These are phyloP conservation scores for Psittacus erithacus DNA, from an alignment of 2,113 vertebrate species.

Conservation along the genomic window DNA sequence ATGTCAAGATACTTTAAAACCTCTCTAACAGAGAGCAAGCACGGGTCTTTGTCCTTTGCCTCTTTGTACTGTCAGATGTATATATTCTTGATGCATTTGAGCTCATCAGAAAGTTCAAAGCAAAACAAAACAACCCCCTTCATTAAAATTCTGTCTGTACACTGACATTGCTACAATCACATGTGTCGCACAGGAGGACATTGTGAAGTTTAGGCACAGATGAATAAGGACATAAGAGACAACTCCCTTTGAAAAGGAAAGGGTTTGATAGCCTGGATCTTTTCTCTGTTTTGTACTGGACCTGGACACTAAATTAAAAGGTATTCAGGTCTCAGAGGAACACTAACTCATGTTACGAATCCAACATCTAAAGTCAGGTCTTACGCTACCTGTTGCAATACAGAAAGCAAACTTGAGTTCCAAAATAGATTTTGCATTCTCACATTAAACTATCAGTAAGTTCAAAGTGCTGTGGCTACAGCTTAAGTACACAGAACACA, in stretches of 20 bases:
- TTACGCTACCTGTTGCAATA: neutral
- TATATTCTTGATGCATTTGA: neutral
- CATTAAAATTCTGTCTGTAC: neutral
- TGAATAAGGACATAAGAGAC: neutral
- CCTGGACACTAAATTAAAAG: neutral
- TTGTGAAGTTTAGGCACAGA: neutral
- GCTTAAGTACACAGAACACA: neutral
- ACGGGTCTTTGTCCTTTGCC: neutral
- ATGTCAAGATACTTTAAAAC: neutral
- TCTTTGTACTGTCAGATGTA: neutral
- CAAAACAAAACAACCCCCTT: neutral
- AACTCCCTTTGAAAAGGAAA: neutral
- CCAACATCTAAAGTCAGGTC: neutral
- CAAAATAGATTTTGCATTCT: neutral
- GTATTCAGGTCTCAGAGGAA: neutral
- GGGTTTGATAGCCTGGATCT: neutral
- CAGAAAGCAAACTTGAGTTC: neutral
- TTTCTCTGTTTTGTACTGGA: neutral
- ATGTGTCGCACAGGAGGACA: neutral
- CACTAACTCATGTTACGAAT: accelerated
- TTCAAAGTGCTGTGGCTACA: neutral
- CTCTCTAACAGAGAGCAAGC: neutral
- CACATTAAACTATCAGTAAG: neutral
- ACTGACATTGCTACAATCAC: neutral
- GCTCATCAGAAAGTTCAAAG: neutral